phyloP scores from a whole-genome alignment of 1,140 invertebrate species.

The Tetramorium simillimum region DNA sequence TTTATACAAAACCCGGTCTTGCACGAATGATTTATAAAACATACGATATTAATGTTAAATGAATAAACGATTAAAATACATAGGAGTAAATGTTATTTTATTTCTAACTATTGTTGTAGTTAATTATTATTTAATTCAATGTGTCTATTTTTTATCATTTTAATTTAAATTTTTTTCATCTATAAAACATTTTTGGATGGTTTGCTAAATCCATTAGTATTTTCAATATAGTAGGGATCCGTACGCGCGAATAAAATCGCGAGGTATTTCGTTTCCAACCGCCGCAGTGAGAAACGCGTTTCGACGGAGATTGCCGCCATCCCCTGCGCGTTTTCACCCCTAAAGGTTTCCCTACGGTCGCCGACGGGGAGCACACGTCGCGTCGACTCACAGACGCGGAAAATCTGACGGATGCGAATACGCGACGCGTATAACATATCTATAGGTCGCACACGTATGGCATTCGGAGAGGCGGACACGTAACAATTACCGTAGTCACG shows the following conservation, averaged over 20 bases:
- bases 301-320: conserved; percentile 52
- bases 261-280: conserved; percentile 37
- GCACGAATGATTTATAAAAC: too few relatives aligned
- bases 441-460: conserved; percentile 38
- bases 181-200: not conserved
- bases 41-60: not conserved
- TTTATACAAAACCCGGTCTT: not conserved
- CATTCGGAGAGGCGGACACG: not conserved
- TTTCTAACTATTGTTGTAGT: not conserved
- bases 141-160: not conserved
- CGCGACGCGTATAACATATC: conserved; percentile 54
- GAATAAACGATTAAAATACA: not conserved
- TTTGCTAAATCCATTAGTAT: not conserved
- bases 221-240: conserved; percentile 20
- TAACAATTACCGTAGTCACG: conserved; percentile 70
- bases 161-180: not conserved
- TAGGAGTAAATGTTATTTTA: not conserved
- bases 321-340: conserved; percentile 45
- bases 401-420: conserved; percentile 73
- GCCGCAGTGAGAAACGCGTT: conserved; percentile 52
- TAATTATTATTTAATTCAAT: not conserved
- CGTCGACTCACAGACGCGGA: conserved; percentile 62
- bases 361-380: conserved; percentile 21
- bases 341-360: conserved; percentile 21
- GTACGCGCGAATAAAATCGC: conserved; percentile 29